A percentile compares a stretch with the other conserved stretches of the same genome.
Evolutionary conservation across 2,113 vertebrate species (phyloP).

Genomic region (Chaetura pelagica): DNA sequence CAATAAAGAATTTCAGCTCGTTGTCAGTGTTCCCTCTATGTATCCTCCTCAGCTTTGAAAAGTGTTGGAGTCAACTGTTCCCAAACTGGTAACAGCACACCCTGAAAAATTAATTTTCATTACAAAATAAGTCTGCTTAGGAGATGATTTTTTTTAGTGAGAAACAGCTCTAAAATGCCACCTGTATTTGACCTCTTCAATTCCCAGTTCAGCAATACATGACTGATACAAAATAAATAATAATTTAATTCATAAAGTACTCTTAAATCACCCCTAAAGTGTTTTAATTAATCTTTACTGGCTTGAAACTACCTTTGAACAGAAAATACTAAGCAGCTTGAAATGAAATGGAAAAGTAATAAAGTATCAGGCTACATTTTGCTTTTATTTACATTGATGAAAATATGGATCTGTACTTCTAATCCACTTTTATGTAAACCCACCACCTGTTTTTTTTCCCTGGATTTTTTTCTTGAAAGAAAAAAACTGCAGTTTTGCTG

Average conservation of each 20-base stretch:
- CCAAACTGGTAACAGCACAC: conserved; percentile 10
- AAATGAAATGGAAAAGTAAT: conserved; percentile 1
- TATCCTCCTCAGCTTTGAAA: neutral
- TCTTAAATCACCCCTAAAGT: neutral
- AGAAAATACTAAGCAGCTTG: neutral
- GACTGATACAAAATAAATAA: conserved; percentile 28
- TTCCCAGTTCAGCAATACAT: neutral
- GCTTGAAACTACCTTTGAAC: neutral
- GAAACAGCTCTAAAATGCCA: conserved; percentile 15
- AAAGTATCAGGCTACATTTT: neutral
- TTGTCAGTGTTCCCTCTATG: neutral
- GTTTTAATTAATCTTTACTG: neutral
- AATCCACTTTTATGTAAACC: neutral
- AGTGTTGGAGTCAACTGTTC: neutral
- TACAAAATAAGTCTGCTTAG: neutral
- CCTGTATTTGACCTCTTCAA: conserved; percentile 11
- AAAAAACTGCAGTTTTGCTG: neutral
- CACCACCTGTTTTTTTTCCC: neutral
- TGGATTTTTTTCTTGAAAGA: neutral
- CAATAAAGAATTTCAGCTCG: neutral
- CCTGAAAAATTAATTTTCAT: conserved; percentile 23
- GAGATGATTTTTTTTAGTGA: neutral
- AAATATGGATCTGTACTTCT: neutral
- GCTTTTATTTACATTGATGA: neutral
- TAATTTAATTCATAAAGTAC: neutral